Base-by-base conservation (phyloP, 2,797 vertebrate species). In the Hemibagrus guttatus region DNA sequence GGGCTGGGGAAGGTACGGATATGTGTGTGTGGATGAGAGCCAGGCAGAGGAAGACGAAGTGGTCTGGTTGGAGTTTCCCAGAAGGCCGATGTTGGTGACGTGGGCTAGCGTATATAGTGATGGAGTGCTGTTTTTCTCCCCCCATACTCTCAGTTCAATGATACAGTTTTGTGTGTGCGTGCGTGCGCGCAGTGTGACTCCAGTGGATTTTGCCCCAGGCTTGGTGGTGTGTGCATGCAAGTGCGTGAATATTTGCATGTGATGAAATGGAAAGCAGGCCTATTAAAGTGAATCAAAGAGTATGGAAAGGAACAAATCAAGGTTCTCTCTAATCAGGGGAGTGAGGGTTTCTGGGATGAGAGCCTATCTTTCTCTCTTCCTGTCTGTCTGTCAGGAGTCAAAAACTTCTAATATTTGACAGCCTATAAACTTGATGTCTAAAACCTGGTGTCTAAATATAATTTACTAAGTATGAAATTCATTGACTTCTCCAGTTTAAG, bases 11-110 rank as follows among this genome's bases (percentile, higher is more conserved):
- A 64, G 46, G 58, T 21, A 13, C 13, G 31, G 26, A 35, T 61
- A 31, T 72, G 54, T 86, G n/a, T 86, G n/a, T 52, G 81, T 78
- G 59, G 82, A 81, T n/a, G 31, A 31, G 13, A 19, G 56, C 56
- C 69, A 83, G 71, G 9, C n/a, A 21, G 72, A 39, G 46, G 72
- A 63, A 66, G 74, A 23, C 9, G 59, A 54, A 52, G 39, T 31
- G 21, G 52, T 85, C 28, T n/a, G 72, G 71, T 63, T 54, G 56
- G 35, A 76, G 80, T 81, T 81, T 68, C 8, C 63, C 63, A 82
- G 81, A 17, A 82, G 42, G 72, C 72, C 1, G 13, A 54, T 66
- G 26, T 35, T 85, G 31, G 12, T 74, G 83, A 75, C 39, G 56
- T 61, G 46, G 61, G 42, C 12, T 54, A 17, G 72, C 11, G 19